Percentiles rank a stretch among this genome's conserved stretches.
These are phyloP conservation scores for Lumbricus terrestris DNA, from an alignment of 2,888 invertebrate species.

Conservation along the genomic window DNA sequence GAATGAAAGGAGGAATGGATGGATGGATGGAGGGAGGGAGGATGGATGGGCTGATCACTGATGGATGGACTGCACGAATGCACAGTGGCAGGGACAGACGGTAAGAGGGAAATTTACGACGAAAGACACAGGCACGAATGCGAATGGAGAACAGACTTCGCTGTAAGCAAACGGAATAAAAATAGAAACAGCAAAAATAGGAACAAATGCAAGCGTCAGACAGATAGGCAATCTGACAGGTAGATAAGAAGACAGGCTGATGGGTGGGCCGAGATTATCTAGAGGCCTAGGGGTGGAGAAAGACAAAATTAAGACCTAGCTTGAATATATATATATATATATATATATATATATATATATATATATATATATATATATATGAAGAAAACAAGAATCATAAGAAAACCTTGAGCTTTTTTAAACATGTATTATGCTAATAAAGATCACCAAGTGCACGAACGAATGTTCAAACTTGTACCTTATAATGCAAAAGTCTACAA, in stretches of 20 bases:
- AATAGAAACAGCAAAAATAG: neutral
- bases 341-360: too few species aligned
- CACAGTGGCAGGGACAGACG: neutral
- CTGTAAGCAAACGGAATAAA: neutral
- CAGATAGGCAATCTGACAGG: neutral
- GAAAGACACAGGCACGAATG: neutral
- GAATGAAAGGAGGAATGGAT: neutral
- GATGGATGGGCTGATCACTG: neutral
- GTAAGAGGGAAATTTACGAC: neutral
- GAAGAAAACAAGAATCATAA: neutral
- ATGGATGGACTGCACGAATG: neutral
- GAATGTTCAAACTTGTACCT: neutral
- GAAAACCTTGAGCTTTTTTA: neutral
- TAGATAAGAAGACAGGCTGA: neutral
- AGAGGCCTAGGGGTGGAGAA: neutral
- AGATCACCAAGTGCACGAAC: neutral
- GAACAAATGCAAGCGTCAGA: neutral
- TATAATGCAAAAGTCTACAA: conserved; percentile 3
- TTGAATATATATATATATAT: too few species aligned
- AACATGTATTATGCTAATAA: neutral
- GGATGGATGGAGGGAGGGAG: neutral
- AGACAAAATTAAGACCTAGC: neutral
- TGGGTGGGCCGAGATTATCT: neutral
- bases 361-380: too few species aligned
- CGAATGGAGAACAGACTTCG: neutral